These are phyloP conservation scores for Orientallactaga sibirica DNA, from an alignment of 2,797 vertebrate species.

Conservation along the genomic window DNA sequence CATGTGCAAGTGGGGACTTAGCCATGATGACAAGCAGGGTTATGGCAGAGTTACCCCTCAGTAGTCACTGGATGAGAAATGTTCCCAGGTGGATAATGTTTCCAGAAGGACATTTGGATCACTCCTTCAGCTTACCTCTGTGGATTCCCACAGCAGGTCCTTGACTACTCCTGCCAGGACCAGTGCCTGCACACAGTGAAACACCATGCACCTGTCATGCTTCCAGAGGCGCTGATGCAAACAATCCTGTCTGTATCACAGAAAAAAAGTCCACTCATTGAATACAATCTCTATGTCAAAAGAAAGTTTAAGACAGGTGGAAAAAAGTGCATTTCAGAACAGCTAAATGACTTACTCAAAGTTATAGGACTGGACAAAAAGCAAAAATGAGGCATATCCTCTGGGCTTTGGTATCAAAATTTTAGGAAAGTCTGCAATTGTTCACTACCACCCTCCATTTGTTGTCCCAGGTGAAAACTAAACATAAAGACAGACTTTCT, in stretches of 20 bases:
- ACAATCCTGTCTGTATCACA: not conserved
- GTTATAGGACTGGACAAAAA: not conserved
- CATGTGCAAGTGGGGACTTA: not conserved
- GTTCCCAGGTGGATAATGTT: slow-evolving; percentile 10
- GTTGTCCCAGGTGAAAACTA: not conserved
- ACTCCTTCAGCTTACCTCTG: not conserved
- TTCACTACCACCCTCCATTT: not conserved
- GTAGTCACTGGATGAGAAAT: not conserved
- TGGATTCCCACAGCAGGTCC: slow-evolving; percentile 3
- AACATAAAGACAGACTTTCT: not conserved
- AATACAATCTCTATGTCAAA: not conserved
- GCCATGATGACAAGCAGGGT: not conserved
- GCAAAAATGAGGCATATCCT: not conserved
- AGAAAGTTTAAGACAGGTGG: not conserved
- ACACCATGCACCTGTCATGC: not conserved
- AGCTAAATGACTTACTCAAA: not conserved
- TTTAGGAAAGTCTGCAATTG: accelerated
- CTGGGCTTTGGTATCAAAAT: not conserved
- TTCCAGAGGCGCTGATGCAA: slow-evolving; percentile 7
- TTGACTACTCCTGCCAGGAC: slow-evolving; percentile 24
- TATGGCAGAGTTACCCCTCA: not conserved
- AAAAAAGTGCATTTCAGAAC: not conserved
- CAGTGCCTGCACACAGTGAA: not conserved
- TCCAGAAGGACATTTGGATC: slow-evolving; percentile 49
- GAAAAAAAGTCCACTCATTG: not conserved